These are phyloP conservation scores for Actenoides hombroni DNA, from an alignment of 2,113 vertebrate species.

Conservation along the genomic window DNA sequence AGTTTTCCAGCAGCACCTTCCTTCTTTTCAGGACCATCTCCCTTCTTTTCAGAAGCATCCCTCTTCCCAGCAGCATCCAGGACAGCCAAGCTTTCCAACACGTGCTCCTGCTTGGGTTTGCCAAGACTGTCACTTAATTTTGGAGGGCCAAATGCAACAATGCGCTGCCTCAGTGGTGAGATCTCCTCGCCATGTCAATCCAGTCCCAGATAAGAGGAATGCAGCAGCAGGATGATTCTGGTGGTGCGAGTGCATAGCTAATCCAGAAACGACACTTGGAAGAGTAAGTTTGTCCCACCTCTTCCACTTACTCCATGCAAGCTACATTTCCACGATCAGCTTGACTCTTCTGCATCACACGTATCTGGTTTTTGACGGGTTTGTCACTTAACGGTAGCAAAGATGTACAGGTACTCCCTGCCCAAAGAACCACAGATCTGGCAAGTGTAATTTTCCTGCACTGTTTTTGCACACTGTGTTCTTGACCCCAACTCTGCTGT, in stretches of 20 bases:
- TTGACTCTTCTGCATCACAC: not conserved
- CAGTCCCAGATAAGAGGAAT: not conserved
- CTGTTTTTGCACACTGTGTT: not conserved
- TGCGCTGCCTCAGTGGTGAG: not conserved
- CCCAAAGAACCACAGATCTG: not conserved
- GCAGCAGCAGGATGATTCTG: not conserved
- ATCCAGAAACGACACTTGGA: not conserved
- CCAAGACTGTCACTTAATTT: not conserved
- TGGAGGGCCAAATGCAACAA: not conserved
- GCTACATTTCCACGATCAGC: not conserved
- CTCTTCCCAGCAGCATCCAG: not conserved
- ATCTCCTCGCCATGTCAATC: not conserved
- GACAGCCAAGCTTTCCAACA: not conserved
- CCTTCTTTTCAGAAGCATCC: not conserved
- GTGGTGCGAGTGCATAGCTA: not conserved
- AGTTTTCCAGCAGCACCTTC: not conserved
- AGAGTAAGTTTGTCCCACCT: not conserved
- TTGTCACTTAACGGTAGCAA: not conserved
- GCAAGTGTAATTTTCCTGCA: not conserved
- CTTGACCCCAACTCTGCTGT: not conserved
- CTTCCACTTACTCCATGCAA: not conserved
- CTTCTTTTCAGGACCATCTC: not conserved
- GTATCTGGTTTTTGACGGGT: rapidly evolving
- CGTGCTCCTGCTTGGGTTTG: rapidly evolving
- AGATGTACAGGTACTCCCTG: not conserved